phyloP scores from a whole-genome alignment of 35 echinoderm and acorn worm genomes.

The Heliocidaris erythrogramma region DNA sequence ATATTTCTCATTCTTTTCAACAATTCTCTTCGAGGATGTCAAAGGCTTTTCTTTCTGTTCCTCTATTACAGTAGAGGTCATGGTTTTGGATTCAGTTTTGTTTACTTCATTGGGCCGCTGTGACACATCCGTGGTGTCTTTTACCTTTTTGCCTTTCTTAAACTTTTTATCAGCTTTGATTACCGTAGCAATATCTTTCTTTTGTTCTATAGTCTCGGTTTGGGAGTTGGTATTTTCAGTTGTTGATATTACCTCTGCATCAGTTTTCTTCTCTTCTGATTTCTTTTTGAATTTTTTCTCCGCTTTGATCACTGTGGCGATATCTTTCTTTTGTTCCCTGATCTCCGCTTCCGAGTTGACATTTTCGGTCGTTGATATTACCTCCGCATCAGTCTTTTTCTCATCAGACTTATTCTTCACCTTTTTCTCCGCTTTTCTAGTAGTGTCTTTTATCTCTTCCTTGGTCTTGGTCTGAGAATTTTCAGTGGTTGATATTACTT shows the following conservation, averaged over 20 bases:
- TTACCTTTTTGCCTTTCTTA: neutral
- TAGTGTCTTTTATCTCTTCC: too few relatives aligned
- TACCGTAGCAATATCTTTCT: neutral
- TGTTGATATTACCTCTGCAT: neutral
- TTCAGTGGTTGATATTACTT: too few relatives aligned
- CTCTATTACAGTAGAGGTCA: neutral
- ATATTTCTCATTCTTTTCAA: neutral
- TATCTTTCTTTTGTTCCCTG: neutral
- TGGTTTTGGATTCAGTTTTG: neutral
- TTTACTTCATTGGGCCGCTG: too few relatives aligned
- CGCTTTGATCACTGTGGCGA: neutral
- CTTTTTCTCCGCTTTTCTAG: too few relatives aligned
- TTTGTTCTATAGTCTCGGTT: neutral
- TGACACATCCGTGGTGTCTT: neutral
- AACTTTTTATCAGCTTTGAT: neutral
- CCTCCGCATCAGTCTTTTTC: neutral
- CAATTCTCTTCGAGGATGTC: neutral
- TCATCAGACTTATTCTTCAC: neutral
- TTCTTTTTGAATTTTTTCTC: conserved; percentile 12
- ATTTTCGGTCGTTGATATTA: neutral
- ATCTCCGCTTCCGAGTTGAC: neutral
- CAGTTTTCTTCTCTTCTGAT: neutral
- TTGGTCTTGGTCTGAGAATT: too few relatives aligned
- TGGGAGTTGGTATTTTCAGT: neutral
- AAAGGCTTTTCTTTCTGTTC: neutral